Evolutionary conservation across 1,140 invertebrate genomes (phyloP).

Genomic region (Nomia melanderi): DNA sequence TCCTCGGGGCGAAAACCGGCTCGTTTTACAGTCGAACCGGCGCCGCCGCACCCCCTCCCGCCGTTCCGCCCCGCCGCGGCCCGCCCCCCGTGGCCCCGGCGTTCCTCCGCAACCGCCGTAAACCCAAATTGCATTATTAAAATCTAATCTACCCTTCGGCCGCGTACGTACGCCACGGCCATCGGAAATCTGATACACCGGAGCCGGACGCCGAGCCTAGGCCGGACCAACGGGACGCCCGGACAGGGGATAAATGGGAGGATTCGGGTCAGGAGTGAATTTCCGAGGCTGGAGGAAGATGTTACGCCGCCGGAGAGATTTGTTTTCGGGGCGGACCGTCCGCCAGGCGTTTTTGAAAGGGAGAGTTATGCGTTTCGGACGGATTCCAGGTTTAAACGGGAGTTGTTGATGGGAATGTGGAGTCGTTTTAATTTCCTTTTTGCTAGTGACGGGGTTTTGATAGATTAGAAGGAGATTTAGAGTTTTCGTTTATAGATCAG

Average conservation of each 20-base stretch:
- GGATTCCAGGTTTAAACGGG: too few relatives aligned
- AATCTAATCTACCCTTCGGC: constrained; percentile 77
- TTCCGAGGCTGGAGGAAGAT: too few relatives aligned
- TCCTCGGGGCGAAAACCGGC: constrained; percentile 68
- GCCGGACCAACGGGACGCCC: not conserved
- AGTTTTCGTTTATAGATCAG: too few relatives aligned
- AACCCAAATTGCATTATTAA: constrained; percentile 78
- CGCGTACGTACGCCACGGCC: constrained; percentile 61
- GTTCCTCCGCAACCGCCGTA: constrained; percentile 50
- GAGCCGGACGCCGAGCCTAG: constrained; percentile 7
- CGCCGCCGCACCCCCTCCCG: not conserved
- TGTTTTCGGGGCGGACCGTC: too few relatives aligned
- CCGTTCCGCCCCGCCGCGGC: not conserved
- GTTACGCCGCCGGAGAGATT: too few relatives aligned
- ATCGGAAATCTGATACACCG: constrained; percentile 65
- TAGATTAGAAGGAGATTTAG: too few relatives aligned
- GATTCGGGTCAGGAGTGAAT: too few relatives aligned
- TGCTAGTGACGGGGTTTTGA: too few relatives aligned
- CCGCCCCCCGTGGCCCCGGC: constrained; percentile 1
- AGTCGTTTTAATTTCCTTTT: too few relatives aligned
- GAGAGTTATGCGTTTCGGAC: too few relatives aligned
- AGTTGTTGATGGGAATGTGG: too few relatives aligned
- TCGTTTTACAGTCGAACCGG: constrained; percentile 66
- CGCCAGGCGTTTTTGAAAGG: too few relatives aligned
- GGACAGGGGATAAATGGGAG: constrained; percentile 18